Base-by-base conservation (phyloP, 2,113 vertebrate species). In the Syngnathus typhle region DNA sequence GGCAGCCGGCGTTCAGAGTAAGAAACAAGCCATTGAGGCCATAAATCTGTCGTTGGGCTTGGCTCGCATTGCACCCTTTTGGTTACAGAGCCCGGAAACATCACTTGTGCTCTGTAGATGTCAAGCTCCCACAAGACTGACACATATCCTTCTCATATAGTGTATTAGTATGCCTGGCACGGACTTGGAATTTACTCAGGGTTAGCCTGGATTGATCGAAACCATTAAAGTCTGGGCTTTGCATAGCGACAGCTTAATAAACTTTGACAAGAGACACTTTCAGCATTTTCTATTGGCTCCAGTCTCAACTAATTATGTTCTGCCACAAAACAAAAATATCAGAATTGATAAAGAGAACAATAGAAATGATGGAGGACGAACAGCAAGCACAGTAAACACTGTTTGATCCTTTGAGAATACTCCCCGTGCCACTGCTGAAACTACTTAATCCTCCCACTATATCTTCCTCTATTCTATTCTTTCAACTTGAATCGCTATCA, bases 101-200 rank as follows among this genome's bases (percentile, higher is more conserved):
- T 84, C 5, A 54, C 70, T 79, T 86, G 64, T 75, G 60, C 76
- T 23, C 38, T 58, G 52, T 68, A 84, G 78, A 86, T 82, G 77
- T 81, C 80, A 78, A 79, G 72, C 72, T 87, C 76, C 73, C 72
- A 38, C 74, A 71, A 85, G 84, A 84, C 86, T 86, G 85, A 75
- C 74, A 65, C 76, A 80, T 44, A 62, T 44, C n/a, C n/a, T 61
- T 62, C 60, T 3, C n/a, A 62, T 43, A 44, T 2, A 32, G 27
- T 32, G 27, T 77, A 87, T 85, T 64, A 78, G 65, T 69, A 70
- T 10, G 41, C 71, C 66, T 71, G 56, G 61, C 52, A 37, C 60
- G 62, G 64, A 67, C 41, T 82, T 76, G 67, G 2, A 38, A 73
- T 83, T 80, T 80, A 80, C 73, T 78, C 36, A 6, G 55, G 44